Base-by-base conservation (phyloP, 2,888 invertebrate species). In the Agonopterix subpropinquella region DNA sequence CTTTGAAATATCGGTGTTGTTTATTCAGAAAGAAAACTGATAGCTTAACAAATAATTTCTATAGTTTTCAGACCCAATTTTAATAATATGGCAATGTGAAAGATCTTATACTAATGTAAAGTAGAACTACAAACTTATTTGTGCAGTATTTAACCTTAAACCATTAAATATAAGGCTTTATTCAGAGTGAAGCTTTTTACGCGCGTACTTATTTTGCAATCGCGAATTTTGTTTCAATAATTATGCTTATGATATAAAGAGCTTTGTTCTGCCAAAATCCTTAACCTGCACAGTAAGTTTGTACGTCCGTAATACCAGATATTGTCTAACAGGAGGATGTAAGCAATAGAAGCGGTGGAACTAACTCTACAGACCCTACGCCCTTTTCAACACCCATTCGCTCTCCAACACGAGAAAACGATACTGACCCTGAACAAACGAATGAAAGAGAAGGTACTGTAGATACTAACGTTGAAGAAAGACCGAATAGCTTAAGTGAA, bases 241-340 rank as follows among this genome's bases (percentile, higher is more conserved):
- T 28, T 28, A 28, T 28, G 28, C 28, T 28, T 28, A 41, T 45
- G 35, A 39, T n/a, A 11, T 43, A 11, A 36, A 43, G 48, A 43
- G 36, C 18, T 47, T 18, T 43, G 46, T 7, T 28, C 28, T 48
- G 51, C 39, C 11, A 42, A 42, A 42, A 39, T 39, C 10, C 39
- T 15, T 11, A 8, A 9, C 52, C 60, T 70, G 76, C 74, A 70
- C 64, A 64, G 57, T 73, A 70, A 73, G 73, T 76, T 73, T 72
- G 67, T 70, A 57, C 59, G 65, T 69, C 61, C 62, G 65, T 73
- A 73, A 67, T 76, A 70, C 74, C 67, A 65, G 72, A 73, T 78
- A 54, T 68, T 82, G 67, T 83, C 79, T 80, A 72, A 77, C 87
- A 88, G 87, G 86, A 82, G 76, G 87, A 85, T 75, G 65, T 77